Conservation (phyloP, 2,113 vertebrate species). For the Lampris incognitus region DNA sequence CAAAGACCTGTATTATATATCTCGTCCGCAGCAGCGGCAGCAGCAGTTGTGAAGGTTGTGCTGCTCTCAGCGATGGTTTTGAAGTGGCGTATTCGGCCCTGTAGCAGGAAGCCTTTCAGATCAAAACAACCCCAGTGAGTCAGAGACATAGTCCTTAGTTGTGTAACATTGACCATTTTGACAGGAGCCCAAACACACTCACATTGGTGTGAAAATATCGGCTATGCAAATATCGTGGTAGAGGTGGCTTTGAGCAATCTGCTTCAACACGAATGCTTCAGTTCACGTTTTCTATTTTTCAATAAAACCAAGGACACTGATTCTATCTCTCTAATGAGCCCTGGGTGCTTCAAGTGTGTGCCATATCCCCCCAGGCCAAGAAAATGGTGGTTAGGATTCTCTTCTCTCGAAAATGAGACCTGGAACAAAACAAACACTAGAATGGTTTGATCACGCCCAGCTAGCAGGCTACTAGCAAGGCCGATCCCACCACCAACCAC, state of each 20-base stretch:
- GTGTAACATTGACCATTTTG: constrained; percentile 53
- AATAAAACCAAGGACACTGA: constrained; percentile 73
- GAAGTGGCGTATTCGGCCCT: background rate
- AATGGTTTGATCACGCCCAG: constrained; percentile 54
- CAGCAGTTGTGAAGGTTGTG: too few species aligned
- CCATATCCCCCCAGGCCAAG: constrained; percentile 68
- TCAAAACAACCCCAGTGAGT: constrained; percentile 38
- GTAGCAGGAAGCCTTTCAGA: background rate
- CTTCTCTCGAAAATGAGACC: constrained; percentile 52
- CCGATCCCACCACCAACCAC: constrained; percentile 70
- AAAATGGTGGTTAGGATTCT: constrained; percentile 63
- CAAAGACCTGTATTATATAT: too few species aligned
- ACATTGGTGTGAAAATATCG: constrained; percentile 21
- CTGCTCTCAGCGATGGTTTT: constrained; percentile 1
- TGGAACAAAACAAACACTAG: constrained; percentile 73
- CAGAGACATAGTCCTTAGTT: constrained; percentile 40
- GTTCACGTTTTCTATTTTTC: constrained; percentile 36
- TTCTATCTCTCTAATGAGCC: constrained; percentile 80
- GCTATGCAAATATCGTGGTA: constrained; percentile 25
- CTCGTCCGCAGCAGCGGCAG: too few species aligned
- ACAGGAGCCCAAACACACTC: constrained; percentile 46
- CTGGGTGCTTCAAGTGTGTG: constrained; percentile 62
- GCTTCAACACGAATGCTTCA: constrained; percentile 71
- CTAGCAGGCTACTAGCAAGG: constrained; percentile 63
- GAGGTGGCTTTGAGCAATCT: constrained; percentile 53